phyloP scores from a whole-genome alignment of 2,113 vertebrate genomes.

The Cariama cristata region DNA sequence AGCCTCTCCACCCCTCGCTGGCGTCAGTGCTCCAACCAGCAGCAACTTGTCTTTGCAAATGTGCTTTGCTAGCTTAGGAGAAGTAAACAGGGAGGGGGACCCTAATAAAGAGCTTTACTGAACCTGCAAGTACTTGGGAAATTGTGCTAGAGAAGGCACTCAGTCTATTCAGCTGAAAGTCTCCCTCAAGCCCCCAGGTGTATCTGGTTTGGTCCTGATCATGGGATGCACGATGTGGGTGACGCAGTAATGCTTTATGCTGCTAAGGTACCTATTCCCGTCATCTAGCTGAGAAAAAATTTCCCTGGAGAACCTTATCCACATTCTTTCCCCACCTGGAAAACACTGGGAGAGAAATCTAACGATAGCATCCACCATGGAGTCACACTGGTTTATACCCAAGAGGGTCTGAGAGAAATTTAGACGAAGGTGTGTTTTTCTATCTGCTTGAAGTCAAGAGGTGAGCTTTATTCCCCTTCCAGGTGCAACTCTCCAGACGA shows the following conservation, averaged over 20 bases:
- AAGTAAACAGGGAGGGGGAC: not conserved
- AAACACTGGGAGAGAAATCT: not conserved
- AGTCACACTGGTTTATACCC: not conserved
- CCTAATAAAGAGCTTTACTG: not conserved
- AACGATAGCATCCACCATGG: not conserved
- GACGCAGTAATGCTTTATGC: not conserved
- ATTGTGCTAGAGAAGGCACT: not conserved
- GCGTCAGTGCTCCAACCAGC: not conserved
- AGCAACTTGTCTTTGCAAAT: not conserved
- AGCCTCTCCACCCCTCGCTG: not conserved
- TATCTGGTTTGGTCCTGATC: not conserved
- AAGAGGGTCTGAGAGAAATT: not conserved
- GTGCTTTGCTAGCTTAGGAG: not conserved
- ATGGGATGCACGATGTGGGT: fast-evolving
- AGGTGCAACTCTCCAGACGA: not conserved
- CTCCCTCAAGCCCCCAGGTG: not conserved
- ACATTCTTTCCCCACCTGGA: not conserved
- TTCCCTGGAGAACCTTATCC: not conserved
- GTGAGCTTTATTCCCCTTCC: not conserved
- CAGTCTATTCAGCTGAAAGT: not conserved
- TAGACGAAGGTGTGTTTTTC: not conserved
- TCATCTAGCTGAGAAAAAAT: not conserved
- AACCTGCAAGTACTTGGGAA: not conserved
- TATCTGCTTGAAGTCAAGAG: not conserved
- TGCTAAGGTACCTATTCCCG: not conserved